Conservation (phyloP, 1,140 invertebrate species). For the Drosophila sechellia region DNA sequence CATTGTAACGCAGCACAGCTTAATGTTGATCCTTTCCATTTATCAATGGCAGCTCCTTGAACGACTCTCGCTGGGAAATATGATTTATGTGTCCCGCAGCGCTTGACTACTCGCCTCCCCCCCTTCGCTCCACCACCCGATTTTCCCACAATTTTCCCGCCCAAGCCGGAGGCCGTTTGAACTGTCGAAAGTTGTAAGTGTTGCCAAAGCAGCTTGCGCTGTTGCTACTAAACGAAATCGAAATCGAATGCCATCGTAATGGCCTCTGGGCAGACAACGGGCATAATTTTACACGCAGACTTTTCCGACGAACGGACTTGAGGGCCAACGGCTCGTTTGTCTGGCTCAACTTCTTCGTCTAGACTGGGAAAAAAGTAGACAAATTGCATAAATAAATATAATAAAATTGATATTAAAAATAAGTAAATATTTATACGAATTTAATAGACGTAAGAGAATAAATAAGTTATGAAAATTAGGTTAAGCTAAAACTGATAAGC, state of each 20-base stretch:
- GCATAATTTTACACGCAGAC: conserved; percentile 78
- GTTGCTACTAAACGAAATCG: conserved; percentile 74
- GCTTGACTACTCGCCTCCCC: conserved; percentile 27
- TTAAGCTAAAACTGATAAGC: too few species aligned
- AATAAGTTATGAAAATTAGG: too few species aligned
- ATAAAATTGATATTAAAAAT: neutral
- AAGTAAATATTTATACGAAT: neutral
- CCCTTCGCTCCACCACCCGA: neutral
- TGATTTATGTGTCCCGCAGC: conserved; percentile 74
- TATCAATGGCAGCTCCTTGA: conserved; percentile 52
- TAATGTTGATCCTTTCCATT: conserved; percentile 56
- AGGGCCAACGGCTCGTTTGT: conserved; percentile 48
- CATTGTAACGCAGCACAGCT: conserved; percentile 44
- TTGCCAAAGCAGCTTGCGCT: conserved; percentile 72
- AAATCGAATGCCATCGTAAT: conserved; percentile 78
- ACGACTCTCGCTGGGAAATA: conserved; percentile 58
- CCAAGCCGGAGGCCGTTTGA: conserved; percentile 45
- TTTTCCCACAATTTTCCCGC: neutral
- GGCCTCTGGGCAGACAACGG: conserved; percentile 70
- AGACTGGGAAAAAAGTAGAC: conserved; percentile 7
- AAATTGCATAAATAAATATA: neutral
- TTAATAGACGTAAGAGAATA: too few species aligned
- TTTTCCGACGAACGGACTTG: conserved; percentile 14
- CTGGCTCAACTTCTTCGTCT: conserved; percentile 18
- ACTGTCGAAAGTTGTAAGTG: conserved; percentile 81